Evolutionary conservation across 2,113 vertebrate species (phyloP), one percentile per base, ranked within the genome.

Genomic region (Ictalurus punctatus): DNA sequence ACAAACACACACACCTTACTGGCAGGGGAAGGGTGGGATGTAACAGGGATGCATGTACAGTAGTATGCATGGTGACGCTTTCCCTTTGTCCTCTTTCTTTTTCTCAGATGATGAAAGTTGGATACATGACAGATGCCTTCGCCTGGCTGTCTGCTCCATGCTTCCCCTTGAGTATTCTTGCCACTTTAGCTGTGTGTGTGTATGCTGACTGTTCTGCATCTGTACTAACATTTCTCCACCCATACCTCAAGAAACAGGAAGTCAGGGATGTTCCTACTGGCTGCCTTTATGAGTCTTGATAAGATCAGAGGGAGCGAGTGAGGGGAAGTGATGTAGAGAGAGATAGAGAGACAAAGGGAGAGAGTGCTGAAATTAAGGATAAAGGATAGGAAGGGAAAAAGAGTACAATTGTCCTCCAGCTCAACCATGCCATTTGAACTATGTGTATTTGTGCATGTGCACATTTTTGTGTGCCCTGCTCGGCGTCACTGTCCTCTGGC

Each of bases 181-280:
- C 67, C 27, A 71, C 89, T 90, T 79, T 52, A 81, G 48, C 69
- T 84, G 71, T 87, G 82, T 87, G 61, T 87, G 48, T 71, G 79
- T 67, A 4, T 61, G 7, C 14, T 83, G 23, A 40, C 48, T 73
- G 6, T 84, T 87, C 78, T 69, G 14, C 56, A 52, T 34, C 34
- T 61, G 48, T 61, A 63, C 74, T 81, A 81, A 88, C 88, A 16
- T 71, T 74, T 52, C 80, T 73, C 30, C 73, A 84, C 16, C 87
- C 85, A 85, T 88, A 82, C 86, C 73, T 0, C 1, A 48, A 7
- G 9, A 61, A 90, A 89, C 94, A 92, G 93, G 92, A 93, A 93
- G 88, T 23, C 40, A 92, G 89, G 92, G 91, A 91, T 92, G 92
- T 90, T 94, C 91, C 93, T 94, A 91, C 90, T 86, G 90, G 85